These are phyloP conservation scores for Graptemys geographica DNA, from an alignment of 2,797 vertebrate species.

Conservation along the genomic window DNA sequence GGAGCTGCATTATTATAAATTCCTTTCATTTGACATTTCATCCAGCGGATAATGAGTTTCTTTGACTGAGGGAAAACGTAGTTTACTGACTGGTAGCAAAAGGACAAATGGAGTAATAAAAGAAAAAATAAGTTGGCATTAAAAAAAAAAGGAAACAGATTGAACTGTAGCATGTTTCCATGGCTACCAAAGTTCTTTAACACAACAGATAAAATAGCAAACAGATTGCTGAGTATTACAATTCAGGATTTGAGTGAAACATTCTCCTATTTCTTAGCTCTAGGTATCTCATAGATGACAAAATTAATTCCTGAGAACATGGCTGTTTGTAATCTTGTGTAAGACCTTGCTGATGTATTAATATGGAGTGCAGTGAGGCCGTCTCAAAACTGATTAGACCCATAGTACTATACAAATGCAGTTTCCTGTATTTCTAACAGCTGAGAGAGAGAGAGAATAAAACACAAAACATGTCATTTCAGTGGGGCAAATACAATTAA, in stretches of 20 bases:
- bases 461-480: fast-evolving
- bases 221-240: slow-evolving; percentile 39
- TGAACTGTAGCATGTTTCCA: slow-evolving; percentile 49
- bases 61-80: background rate
- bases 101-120: background rate
- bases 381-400: background rate
- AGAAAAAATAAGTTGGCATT: slow-evolving; percentile 12
- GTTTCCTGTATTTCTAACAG: background rate
- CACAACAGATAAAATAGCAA: slow-evolving; percentile 48
- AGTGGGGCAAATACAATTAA: fast-evolving
- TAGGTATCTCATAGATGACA: background rate
- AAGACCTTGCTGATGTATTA: background rate
- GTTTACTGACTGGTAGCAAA: background rate
- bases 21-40: background rate
- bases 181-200: slow-evolving; percentile 55
- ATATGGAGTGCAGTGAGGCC: fast-evolving
- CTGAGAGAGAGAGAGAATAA: background rate
- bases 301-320: background rate
- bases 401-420: fast-evolving
- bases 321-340: slow-evolving; percentile 41
- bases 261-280: slow-evolving; percentile 27
- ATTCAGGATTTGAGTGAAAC: slow-evolving; percentile 19
- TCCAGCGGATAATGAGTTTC: background rate
- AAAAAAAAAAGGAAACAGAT: slow-evolving; percentile 35
- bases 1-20: background rate